phyloP scores from a whole-genome alignment of 1,140 invertebrate genomes.

The Drosophila grimshawi region DNA sequence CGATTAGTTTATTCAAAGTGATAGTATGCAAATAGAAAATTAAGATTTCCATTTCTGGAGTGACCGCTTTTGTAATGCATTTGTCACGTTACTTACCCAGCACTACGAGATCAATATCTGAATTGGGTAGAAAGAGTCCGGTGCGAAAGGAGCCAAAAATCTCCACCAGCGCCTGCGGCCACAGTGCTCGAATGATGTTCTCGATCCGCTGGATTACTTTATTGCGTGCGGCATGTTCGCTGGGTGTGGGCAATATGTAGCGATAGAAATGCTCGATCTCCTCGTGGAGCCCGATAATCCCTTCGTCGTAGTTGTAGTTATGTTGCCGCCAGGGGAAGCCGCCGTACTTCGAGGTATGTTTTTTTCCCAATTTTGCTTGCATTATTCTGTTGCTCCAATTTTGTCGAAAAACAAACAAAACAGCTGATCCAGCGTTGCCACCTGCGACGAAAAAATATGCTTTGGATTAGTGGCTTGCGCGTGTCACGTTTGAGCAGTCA shows the following conservation, averaged over 20 bases:
- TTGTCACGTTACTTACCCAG: slow-evolving; percentile 90
- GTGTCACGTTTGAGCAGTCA: neutral
- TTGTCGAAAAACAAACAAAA: neutral
- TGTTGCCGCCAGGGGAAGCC: slow-evolving; percentile 94
- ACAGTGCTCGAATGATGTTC: slow-evolving; percentile 92
- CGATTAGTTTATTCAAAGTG: no score
- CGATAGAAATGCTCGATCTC: slow-evolving; percentile 97
- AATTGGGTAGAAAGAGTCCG: slow-evolving; percentile 96
- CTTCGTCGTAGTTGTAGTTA: slow-evolving; percentile 88
- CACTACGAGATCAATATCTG: slow-evolving; percentile 99
- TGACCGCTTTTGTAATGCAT: neutral
- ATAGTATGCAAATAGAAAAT: slow-evolving; percentile 70
- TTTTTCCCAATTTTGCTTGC: neutral
- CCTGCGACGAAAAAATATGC: neutral
- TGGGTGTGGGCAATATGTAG: slow-evolving; percentile 95
- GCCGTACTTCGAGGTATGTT: slow-evolving; percentile 90
- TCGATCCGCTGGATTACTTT: slow-evolving; percentile 94
- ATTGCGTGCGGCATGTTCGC: slow-evolving; percentile 93
- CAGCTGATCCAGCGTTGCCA: slow-evolving; percentile 28
- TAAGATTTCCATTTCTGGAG: neutral
- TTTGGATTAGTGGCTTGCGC: neutral
- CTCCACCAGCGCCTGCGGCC: slow-evolving; percentile 95
- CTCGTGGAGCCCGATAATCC: slow-evolving; percentile 93
- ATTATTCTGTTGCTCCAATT: neutral
- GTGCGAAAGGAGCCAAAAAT: slow-evolving; percentile 98